Percentiles rank a stretch among this genome's conserved stretches.
Conservation (phyloP, 2,113 vertebrate species). For the Prolemur simus region DNA sequence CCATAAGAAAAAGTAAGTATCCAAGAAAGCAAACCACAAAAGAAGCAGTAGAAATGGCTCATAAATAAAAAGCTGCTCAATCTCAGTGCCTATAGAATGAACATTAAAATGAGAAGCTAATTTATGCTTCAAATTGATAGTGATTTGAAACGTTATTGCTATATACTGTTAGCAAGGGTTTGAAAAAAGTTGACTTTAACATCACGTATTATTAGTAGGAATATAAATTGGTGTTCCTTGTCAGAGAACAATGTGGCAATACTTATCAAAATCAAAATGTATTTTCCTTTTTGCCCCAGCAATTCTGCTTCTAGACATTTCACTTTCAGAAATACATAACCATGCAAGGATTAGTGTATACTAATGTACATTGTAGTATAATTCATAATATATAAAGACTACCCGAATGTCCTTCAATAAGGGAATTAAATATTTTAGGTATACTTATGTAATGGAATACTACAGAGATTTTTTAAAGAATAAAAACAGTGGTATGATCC, state of each 20-base stretch:
- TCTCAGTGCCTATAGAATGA: neutral
- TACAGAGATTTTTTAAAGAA: neutral
- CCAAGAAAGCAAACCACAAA: neutral
- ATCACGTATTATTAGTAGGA: neutral
- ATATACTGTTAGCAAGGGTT: neutral
- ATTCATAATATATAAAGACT: neutral
- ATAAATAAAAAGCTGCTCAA: neutral
- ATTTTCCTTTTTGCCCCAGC: neutral
- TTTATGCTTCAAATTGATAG: neutral
- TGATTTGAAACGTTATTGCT: neutral
- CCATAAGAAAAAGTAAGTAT: neutral
- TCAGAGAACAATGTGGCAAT: neutral
- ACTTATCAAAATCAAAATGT: neutral
- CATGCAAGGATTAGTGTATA: neutral
- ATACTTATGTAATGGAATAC: neutral
- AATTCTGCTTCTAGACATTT: neutral
- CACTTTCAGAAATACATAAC: neutral
- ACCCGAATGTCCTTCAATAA: neutral
- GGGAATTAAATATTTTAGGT: neutral
- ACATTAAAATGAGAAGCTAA: neutral
- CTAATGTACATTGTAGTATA: neutral
- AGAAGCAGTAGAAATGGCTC: neutral
- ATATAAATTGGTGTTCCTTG: neutral
- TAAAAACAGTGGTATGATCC: neutral
- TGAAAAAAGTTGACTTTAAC: neutral